Conservation (phyloP, 2,113 vertebrate genomes). For the Burhinus bistriatus region DNA sequence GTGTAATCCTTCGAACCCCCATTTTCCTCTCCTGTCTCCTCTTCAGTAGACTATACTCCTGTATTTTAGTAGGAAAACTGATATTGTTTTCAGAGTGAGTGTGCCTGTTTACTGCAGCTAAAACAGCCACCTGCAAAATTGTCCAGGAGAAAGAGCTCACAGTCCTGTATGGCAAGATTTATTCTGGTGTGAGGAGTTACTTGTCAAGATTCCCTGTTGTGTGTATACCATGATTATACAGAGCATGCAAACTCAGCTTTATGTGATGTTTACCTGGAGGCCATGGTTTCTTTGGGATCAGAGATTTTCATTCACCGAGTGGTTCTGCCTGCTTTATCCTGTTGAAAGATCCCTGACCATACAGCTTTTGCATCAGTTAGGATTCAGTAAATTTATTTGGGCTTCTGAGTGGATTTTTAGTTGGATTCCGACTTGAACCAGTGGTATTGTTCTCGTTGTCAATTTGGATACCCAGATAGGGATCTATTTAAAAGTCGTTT, state of each 20-base stretch:
- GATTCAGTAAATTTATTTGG: neutral
- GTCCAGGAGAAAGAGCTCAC: slow-evolving; percentile 2
- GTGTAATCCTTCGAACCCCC: slow-evolving; percentile 2
- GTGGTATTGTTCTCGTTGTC: neutral
- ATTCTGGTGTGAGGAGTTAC: neutral
- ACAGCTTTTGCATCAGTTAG: neutral
- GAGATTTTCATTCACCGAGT: slow-evolving; percentile 40
- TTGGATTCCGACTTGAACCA: neutral
- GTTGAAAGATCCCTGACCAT: slow-evolving; percentile 29
- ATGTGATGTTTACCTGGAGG: slow-evolving; percentile 21
- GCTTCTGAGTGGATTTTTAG: neutral
- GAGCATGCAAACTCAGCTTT: slow-evolving; percentile 13
- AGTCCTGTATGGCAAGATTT: neutral
- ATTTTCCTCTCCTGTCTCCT: slow-evolving; percentile 11
- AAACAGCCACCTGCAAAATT: slow-evolving; percentile 24
- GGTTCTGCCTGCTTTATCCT: slow-evolving; percentile 23
- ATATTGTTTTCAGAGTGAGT: neutral
- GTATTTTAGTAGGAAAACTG: slow-evolving; percentile 40
- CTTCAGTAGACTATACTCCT: slow-evolving; percentile 43
- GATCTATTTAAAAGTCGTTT: neutral
- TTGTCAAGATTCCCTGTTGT: neutral
- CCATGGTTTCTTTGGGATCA: slow-evolving; percentile 30
- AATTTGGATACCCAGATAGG: neutral
- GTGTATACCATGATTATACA: neutral
- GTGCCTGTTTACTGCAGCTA: neutral